A percentile compares a stretch with the other conserved stretches of the same genome.
These are phyloP conservation scores for Zoanthus solanderi DNA, from an alignment of 92 coral and sea anemone genomes.

Conservation along the genomic window DNA sequence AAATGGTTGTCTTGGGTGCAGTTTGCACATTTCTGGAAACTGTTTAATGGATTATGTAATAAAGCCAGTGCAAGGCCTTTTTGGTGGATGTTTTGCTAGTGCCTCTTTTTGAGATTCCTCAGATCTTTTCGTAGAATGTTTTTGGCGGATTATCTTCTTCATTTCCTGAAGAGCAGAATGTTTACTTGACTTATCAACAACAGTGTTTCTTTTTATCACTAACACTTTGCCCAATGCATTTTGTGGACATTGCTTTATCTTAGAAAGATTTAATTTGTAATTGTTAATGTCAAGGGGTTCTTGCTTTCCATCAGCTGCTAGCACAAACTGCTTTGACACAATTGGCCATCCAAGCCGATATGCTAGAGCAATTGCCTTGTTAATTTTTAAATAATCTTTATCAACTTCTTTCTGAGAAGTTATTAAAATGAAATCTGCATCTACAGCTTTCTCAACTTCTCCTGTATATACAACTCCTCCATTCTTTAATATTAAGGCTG, in stretches of 20 bases:
- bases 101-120: slow-evolving; percentile 9
- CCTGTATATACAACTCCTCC: no score
- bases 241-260: background rate
- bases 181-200: background rate
- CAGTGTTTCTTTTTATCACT: slow-evolving; percentile 6
- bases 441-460: no score
- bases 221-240: background rate
- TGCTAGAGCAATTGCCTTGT: no score
- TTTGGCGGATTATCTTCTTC: slow-evolving; percentile 4
- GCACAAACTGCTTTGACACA: no score
- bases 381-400: no score
- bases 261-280: no score
- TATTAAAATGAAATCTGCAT: no score
- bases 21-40: background rate
- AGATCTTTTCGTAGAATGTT: slow-evolving; percentile 3
- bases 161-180: background rate
- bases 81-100: slow-evolving; percentile 8
- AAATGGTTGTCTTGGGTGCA: background rate
- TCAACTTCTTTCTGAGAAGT: no score
- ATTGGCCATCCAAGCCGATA: no score
- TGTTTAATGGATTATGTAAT: background rate
- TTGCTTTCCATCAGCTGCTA: no score
- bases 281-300: no score
- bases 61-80: background rate
- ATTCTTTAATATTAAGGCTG: no score